These are phyloP conservation scores for Hylaeus anthracinus DNA, from an alignment of 1,140 invertebrate species.

Conservation along the genomic window DNA sequence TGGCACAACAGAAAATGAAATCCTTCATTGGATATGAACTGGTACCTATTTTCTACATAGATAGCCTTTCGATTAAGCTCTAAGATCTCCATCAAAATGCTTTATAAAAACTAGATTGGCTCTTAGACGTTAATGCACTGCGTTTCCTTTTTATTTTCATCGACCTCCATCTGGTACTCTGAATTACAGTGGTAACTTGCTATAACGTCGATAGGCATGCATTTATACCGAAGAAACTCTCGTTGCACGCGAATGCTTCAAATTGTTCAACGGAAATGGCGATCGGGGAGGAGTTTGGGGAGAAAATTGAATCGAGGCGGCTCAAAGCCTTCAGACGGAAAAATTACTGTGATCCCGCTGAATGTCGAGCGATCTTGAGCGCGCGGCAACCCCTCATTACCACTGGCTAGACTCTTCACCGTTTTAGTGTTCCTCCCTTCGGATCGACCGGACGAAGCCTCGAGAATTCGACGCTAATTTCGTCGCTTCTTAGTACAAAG, in stretches of 20 bases:
- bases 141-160: too few relatives aligned
- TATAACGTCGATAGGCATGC: too few relatives aligned
- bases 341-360: slow-evolving; percentile 34
- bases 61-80: too few relatives aligned
- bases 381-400: slow-evolving; percentile 29
- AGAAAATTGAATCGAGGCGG: not conserved
- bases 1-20: not conserved
- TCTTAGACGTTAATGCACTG: too few relatives aligned
- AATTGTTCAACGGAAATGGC: not conserved
- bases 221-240: too few relatives aligned
- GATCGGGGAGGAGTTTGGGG: not conserved
- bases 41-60: too few relatives aligned
- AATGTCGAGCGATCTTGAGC: not conserved
- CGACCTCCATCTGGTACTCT: too few relatives aligned
- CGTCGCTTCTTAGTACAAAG: too few relatives aligned
- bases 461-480: not conserved
- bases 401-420: not conserved
- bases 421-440: not conserved
- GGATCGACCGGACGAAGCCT: not conserved
- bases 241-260: too few relatives aligned
- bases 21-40: not conserved
- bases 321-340: not conserved
- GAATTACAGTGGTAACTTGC: too few relatives aligned
- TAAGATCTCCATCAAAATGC: too few relatives aligned
- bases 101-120: too few relatives aligned